Evolutionary conservation across 2,113 vertebrate species (phyloP).

Genomic region (Spea bombifrons): DNA sequence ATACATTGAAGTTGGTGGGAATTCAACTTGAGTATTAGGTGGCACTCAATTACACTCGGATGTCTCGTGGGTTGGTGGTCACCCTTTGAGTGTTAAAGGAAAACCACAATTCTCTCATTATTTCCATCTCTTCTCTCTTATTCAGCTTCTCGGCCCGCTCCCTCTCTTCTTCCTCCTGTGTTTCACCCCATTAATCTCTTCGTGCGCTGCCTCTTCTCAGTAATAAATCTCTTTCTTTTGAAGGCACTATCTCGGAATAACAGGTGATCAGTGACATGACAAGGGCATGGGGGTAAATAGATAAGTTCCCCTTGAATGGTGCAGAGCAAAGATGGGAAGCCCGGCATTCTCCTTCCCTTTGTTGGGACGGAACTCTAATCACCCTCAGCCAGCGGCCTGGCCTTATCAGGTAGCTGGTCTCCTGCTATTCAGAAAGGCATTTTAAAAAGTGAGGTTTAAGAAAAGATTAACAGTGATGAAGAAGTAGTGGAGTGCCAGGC

Average conservation of each 20-base stretch:
- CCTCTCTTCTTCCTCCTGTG: background rate
- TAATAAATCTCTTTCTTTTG: slow-evolving; percentile 40
- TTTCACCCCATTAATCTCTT: slow-evolving; percentile 26
- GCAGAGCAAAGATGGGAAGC: background rate
- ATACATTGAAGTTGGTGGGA: no score
- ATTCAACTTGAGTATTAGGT: background rate
- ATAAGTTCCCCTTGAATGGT: slow-evolving; percentile 30
- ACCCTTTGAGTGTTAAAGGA: no score
- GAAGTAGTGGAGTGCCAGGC: no score
- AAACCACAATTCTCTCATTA: background rate
- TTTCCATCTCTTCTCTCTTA: background rate
- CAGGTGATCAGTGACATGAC: slow-evolving; percentile 30
- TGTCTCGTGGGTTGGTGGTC: background rate
- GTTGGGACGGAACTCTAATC: background rate
- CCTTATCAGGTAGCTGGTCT: background rate
- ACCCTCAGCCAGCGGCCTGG: background rate
- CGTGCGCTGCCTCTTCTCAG: background rate
- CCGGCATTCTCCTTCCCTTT: background rate
- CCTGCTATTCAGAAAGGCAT: no score
- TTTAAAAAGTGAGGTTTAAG: no score
- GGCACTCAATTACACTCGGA: background rate
- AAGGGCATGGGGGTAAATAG: slow-evolving; percentile 29
- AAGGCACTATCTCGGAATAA: slow-evolving; percentile 33
- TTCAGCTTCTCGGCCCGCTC: background rate
- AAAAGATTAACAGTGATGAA: no score